Evolutionary conservation across 2,113 vertebrate species (phyloP).

Genomic region (Bostrychus sinensis): DNA sequence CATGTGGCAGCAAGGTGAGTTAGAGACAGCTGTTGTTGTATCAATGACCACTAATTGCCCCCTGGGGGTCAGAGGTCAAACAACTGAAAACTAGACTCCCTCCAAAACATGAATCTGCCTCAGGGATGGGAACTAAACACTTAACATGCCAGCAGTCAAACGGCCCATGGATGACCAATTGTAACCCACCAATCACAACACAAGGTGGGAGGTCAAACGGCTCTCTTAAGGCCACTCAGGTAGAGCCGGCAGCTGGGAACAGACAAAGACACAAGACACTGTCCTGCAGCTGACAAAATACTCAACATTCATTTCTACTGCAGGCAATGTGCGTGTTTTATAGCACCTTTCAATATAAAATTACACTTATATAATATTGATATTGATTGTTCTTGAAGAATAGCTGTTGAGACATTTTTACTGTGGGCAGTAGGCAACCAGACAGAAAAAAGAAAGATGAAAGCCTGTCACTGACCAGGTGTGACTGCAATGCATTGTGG

Average conservation of each 20-base stretch:
- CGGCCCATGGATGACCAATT: slow-evolving; percentile 58
- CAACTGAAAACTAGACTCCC: slow-evolving; percentile 62
- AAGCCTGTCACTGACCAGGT: slow-evolving; percentile 49
- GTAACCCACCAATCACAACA: slow-evolving; percentile 62
- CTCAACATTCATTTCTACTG: not conserved
- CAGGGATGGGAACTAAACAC: slow-evolving; percentile 61
- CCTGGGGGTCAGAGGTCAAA: slow-evolving; percentile 56
- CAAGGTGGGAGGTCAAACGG: slow-evolving; percentile 61
- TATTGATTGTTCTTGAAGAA: slow-evolving; percentile 8
- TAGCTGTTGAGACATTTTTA: slow-evolving; percentile 5
- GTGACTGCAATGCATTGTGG: slow-evolving; percentile 38
- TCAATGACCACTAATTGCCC: slow-evolving; percentile 23
- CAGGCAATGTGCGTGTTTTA: not conserved
- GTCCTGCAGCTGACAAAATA: slow-evolving; percentile 54
- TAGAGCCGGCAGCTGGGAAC: slow-evolving; percentile 40
- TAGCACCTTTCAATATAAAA: too few relatives aligned
- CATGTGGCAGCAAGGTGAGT: slow-evolving; percentile 28
- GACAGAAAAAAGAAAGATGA: slow-evolving; percentile 33
- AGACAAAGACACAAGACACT: not conserved
- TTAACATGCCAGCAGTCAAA: slow-evolving; percentile 68
- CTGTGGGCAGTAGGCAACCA: slow-evolving; percentile 14
- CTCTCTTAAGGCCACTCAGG: slow-evolving; percentile 50
- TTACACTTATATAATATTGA: not conserved
- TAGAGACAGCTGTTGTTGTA: slow-evolving; percentile 18
- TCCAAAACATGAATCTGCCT: slow-evolving; percentile 54